Evolutionary conservation across 2,113 vertebrate species (phyloP).

Genomic region (Orthonyx spaldingii): DNA sequence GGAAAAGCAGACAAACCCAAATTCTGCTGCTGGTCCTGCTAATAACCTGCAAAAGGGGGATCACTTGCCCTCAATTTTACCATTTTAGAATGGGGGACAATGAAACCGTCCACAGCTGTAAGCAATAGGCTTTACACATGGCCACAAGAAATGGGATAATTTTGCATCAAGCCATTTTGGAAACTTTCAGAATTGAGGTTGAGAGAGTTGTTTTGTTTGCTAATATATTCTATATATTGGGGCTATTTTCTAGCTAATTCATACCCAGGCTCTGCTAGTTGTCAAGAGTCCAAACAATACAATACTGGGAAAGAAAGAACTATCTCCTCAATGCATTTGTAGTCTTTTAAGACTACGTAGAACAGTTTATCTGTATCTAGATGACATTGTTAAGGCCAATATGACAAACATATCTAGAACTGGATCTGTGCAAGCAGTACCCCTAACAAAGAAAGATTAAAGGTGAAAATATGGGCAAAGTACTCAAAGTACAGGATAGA

Average conservation of each 20-base stretch:
- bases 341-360: neutral
- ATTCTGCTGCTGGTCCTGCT: neutral
- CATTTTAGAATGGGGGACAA: neutral
- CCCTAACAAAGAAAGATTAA: neutral
- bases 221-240: neutral
- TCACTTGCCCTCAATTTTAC: neutral
- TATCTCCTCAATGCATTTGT: neutral
- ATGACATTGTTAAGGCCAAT: neutral
- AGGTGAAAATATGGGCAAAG: neutral
- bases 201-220: neutral
- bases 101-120: neutral
- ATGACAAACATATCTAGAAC: neutral
- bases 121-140: neutral
- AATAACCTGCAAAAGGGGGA: neutral
- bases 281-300: neutral
- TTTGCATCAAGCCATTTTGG: neutral
- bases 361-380: neutral
- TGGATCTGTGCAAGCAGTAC: neutral
- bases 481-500: neutral
- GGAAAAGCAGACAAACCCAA: neutral
- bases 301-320: neutral
- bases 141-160: neutral
- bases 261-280: neutral
- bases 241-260: neutral
- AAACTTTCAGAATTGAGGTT: neutral